Percentiles rank a stretch among this genome's conserved stretches.
Evolutionary conservation across 1,140 invertebrate species (phyloP).

Genomic region (Cotesia chilonis): DNA sequence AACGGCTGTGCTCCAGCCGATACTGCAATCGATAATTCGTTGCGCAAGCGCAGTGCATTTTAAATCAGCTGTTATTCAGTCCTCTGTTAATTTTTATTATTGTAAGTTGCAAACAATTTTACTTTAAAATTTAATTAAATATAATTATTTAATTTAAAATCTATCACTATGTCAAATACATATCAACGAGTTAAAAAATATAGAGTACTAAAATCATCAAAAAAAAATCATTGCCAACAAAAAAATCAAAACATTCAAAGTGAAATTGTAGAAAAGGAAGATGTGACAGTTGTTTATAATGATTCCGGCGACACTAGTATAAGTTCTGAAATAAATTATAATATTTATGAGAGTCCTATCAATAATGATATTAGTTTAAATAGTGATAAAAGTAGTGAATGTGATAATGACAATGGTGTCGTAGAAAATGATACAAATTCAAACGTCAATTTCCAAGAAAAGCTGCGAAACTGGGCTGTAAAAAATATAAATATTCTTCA

Average conservation of each 20-base stretch:
- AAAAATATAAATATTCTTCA: conserved; percentile 30
- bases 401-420: conserved; percentile 5
- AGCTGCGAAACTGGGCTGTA: conserved; percentile 35
- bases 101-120: background rate
- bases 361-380: background rate
- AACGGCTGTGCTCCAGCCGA: no score
- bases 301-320: background rate
- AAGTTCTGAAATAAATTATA: background rate
- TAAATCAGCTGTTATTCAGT: background rate
- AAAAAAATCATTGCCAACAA: background rate
- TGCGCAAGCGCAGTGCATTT: background rate
- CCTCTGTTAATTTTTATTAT: background rate
- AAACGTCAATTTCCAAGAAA: conserved; percentile 17
- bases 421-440: conserved; percentile 16
- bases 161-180: background rate
- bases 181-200: conserved; percentile 10
- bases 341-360: background rate
- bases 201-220: background rate
- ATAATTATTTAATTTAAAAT: background rate
- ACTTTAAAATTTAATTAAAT: background rate
- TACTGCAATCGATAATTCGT: background rate
- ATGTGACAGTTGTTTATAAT: background rate
- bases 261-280: background rate
- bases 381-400: background rate
- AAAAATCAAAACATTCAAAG: background rate